Conservation (phyloP, 2,888 invertebrate species). For the Scaptomyza polygonia region DNA sequence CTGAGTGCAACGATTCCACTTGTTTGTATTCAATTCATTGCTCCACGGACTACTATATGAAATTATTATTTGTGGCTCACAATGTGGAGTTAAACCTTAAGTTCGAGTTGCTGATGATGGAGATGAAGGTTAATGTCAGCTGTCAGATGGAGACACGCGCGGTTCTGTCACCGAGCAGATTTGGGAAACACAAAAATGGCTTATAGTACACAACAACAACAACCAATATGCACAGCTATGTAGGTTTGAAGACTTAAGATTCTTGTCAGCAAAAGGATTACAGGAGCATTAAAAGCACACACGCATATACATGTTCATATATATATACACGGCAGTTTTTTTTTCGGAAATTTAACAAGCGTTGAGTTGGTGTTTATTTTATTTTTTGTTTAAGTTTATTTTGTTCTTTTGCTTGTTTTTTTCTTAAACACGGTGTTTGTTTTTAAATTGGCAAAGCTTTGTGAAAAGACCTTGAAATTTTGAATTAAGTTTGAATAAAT, state of each 20-base stretch:
- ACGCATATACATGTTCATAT: background rate
- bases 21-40: conserved; percentile 40
- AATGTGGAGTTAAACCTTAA: conserved; percentile 3
- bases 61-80: no score
- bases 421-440: conserved; percentile 8
- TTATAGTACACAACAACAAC: background rate
- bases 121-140: conserved; percentile 61
- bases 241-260: conserved; percentile 68
- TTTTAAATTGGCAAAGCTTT: conserved; percentile 21
- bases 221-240: background rate
- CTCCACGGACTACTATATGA: conserved; percentile 35
- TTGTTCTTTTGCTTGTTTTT: conserved; percentile 3
- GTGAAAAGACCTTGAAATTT: conserved; percentile 26
- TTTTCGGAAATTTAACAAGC: conserved; percentile 45
- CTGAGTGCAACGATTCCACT: no score
- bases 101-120: conserved; percentile 16
- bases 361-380: conserved; percentile 27
- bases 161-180: conserved; percentile 60
- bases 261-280: conserved; percentile 76
- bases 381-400: conserved; percentile 4
- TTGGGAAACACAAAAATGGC: conserved; percentile 23
- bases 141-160: conserved; percentile 59
- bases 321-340: conserved; percentile 47
- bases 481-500: background rate
- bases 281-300: conserved; percentile 69